Evolutionary conservation across 2,888 invertebrate genomes (phyloP), one percentile per base, ranked within the genome.

Genomic region (Himalopsyche kuldschensis): DNA sequence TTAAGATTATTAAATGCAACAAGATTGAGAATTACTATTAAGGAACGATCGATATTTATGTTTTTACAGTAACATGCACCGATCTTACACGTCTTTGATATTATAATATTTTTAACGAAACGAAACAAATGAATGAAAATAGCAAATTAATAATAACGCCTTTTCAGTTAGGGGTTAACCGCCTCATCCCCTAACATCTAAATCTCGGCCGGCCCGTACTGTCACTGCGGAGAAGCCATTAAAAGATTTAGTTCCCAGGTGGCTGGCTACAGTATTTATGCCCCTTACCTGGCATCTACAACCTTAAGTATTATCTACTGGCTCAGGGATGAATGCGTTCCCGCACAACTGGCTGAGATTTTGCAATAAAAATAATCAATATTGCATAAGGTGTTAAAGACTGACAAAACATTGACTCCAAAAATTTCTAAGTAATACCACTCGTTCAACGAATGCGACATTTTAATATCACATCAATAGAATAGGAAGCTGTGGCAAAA

Each of bases 171-270:
- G 69, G 69, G 27, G 69, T 69, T 69, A 69, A 63, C 11, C 69
- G 10, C n/a, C 69, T 69, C 69, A 69, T 69, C 69, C 69, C 27
- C 76, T 32, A 11, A 20, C 35, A 17, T 76, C 35, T 35, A 76
- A 76, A 76, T 76, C 76, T 76, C 35, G 76, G 35, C 30, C 20
- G 35, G 35, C 32, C 41, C 76, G 27, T 32, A 76, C 46, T 35
- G 76, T 30, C 76, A 55, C 55, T 35, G 48, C 77, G 41, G 80
- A 69, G 48, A 46, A 80, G 79, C 84, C 84, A 82, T 84, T 84
- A 84, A 84, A 84, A 84, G 82, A 82, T 84, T 84, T 84, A 84
- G 82, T 78, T 81, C 80, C 80, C 84, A 84, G 84, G 80, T 84
- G 84, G 77, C 35, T 27, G 30, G 55, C 76, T 76, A 32, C 76